phyloP scores from a whole-genome alignment of 2,113 vertebrate genomes.

The Elachura formosa region DNA sequence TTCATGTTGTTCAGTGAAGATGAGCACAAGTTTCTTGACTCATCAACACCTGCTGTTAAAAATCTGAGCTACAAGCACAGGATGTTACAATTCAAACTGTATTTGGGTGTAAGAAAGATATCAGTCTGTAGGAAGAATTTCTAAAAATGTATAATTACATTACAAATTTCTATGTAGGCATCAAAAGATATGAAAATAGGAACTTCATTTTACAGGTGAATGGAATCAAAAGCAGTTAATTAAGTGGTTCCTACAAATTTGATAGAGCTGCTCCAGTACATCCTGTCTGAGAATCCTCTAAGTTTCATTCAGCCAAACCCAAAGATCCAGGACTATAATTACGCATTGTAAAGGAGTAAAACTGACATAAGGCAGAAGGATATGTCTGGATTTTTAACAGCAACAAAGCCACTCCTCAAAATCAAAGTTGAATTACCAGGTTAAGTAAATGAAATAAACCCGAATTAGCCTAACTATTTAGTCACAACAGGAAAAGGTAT shows the following conservation, averaged over 20 bases:
- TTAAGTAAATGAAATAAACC: neutral
- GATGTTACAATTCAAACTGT: neutral
- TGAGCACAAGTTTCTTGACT: neutral
- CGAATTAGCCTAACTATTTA: neutral
- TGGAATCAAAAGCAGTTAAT: neutral
- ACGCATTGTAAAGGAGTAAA: neutral
- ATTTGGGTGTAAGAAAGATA: fast-evolving
- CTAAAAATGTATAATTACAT: neutral
- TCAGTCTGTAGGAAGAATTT: neutral
- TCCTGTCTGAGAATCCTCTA: neutral
- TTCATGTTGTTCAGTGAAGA: neutral
- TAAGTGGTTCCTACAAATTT: neutral
- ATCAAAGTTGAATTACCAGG: neutral
- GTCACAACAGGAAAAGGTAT: neutral
- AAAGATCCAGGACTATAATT: neutral
- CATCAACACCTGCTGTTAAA: neutral
- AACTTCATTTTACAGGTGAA: neutral
- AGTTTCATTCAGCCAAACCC: neutral
- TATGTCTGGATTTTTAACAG: neutral
- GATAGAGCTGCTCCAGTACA: neutral
- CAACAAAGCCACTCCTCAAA: neutral
- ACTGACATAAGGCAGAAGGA: neutral
- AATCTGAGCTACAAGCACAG: neutral
- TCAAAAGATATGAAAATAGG: neutral
- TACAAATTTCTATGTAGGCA: neutral